phyloP scores from a whole-genome alignment of 2,888 invertebrate genomes.

The Apamea crenata region DNA sequence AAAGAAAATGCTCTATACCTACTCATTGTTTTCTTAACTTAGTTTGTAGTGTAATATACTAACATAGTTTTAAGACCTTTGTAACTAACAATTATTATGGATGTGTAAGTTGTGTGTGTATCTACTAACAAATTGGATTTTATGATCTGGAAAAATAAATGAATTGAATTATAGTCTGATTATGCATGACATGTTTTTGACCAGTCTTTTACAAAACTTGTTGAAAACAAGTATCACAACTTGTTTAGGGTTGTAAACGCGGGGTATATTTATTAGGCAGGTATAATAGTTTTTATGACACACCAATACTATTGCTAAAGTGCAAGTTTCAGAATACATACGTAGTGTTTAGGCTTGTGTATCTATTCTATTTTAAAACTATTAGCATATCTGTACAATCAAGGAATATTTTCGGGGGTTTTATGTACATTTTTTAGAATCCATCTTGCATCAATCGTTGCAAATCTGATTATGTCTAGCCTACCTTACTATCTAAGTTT shows the following conservation, averaged over 20 bases:
- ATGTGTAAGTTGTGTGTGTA: no score
- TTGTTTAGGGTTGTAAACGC: background rate
- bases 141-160: no score
- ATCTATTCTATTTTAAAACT: constrained; percentile 29
- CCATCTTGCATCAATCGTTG: constrained; percentile 39
- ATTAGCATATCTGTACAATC: constrained; percentile 33
- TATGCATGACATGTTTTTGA: background rate
- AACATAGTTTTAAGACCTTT: no score
- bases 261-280: background rate
- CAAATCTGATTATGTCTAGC: constrained; percentile 62
- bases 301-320: constrained; percentile 34
- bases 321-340: constrained; percentile 12
- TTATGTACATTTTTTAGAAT: constrained; percentile 34
- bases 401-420: constrained; percentile 9
- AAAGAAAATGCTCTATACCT: no score
- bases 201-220: background rate
- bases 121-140: no score
- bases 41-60: no score
- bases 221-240: background rate
- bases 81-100: no score
- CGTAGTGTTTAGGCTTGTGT: constrained; percentile 40
- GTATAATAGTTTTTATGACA: background rate
- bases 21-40: no score
- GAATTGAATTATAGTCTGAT: no score
- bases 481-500: constrained; percentile 75